Evolutionary conservation across 2,888 invertebrate genomes (phyloP), one percentile per base, ranked within the genome.

Genomic region (Cataglyphis rosenhaueri): DNA sequence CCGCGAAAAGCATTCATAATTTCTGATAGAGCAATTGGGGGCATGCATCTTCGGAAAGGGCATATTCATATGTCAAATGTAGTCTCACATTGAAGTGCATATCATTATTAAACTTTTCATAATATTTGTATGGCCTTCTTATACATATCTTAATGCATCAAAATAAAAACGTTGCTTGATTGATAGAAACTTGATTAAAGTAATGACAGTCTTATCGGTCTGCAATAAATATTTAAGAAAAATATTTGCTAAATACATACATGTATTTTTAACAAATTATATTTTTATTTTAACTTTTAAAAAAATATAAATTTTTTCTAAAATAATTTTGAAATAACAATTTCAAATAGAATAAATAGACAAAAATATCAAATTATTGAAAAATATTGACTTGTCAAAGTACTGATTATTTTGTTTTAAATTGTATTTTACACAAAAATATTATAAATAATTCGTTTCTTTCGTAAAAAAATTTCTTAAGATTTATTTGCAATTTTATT

Each of bases 41-140:
- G 35, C n/a, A 38, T 9, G 9, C 55, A 70, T 44, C 44, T 59
- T 48, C 59, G 44, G 70, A 59, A 59, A 35, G 25, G 12, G 25
- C 55, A 55, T 25, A 18, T 38, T 12, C 32, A 78, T 25, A 61
- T 21, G 41, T 70, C 32, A 21, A 59, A 21, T 21, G 41, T 59
- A 70, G 44, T 25, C 35, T 44, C 44, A 18, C 15, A 70, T 59
- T 57, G 57, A 70, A 78, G 68, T n/a, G 52, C 21, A 1, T 38
- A 25, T 8, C 9, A 35, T n/a, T 12, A 15, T 32, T 74, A 44
- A 62, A 15, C 4, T 8, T 52, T 66, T 65, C 21, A 35, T 6
- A 3, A 25, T 21, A 35, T 75, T 66, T 21, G 52, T 25, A 38
- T 12, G 15, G 6, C 29, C 10, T 44, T 48, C 18, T 21, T 25